Evolutionary conservation across 2,797 vertebrate species (phyloP).

Genomic region (Melopsittacus undulatus): DNA sequence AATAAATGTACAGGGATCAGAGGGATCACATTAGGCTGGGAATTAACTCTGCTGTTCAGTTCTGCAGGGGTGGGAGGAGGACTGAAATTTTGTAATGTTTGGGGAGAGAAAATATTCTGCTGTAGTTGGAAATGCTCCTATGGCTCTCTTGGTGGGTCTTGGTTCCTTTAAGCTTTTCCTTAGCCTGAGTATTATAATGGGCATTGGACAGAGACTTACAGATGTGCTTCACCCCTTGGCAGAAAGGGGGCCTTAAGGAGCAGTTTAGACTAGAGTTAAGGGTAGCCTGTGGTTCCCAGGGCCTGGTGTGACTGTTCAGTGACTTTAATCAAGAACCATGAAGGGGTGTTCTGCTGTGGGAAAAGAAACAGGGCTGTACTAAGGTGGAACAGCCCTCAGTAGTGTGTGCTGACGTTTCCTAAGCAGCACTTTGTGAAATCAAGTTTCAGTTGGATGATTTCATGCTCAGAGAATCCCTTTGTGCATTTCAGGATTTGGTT

Average conservation of each 20-base stretch:
- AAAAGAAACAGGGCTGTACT: background rate
- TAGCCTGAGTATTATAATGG: background rate
- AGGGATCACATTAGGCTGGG: background rate
- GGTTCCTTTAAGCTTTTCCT: background rate
- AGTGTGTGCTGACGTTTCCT: background rate
- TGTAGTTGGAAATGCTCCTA: background rate
- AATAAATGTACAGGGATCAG: background rate
- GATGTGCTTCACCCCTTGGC: background rate
- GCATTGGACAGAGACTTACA: rapidly evolving
- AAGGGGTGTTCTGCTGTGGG: background rate
- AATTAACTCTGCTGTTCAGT: background rate
- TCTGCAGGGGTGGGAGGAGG: background rate
- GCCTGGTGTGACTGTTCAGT: background rate
- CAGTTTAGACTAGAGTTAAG: background rate
- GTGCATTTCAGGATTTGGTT: background rate
- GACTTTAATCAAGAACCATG: background rate
- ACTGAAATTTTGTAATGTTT: background rate
- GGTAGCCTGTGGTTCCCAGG: background rate
- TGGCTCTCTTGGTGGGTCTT: background rate
- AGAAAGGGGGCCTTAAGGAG: background rate
- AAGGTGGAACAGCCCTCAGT: background rate
- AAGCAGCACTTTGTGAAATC: background rate
- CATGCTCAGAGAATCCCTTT: background rate
- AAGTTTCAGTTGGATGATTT: background rate
- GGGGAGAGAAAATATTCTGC: background rate